phyloP scores from a whole-genome alignment of 1,140 invertebrate species.

The Drosophila cardini region DNA sequence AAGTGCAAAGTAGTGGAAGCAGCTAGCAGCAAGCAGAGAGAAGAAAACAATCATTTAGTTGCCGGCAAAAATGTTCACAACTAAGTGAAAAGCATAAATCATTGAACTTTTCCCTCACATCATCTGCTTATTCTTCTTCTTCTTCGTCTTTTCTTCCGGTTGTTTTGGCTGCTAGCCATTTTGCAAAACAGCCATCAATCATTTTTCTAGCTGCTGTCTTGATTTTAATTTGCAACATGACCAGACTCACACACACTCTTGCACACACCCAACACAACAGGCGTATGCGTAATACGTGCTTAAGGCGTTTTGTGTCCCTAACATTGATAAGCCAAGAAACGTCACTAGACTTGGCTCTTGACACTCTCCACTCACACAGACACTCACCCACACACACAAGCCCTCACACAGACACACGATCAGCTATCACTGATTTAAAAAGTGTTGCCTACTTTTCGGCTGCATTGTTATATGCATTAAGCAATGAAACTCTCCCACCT shows the following conservation, averaged over 20 bases:
- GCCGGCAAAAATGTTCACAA: conserved; percentile 60
- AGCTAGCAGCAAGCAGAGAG: conserved; percentile 28
- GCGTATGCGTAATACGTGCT: conserved; percentile 53
- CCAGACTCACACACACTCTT: conserved; percentile 19
- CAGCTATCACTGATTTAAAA: neutral
- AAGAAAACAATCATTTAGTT: conserved; percentile 80
- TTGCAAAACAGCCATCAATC: conserved; percentile 71
- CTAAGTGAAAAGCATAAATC: conserved; percentile 73
- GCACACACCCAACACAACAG: conserved; percentile 46
- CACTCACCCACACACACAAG: neutral
- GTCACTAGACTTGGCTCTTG: conserved; percentile 18
- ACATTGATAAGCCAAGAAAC: conserved; percentile 33
- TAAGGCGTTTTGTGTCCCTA: conserved; percentile 42
- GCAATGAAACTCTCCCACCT: conserved; percentile 38
- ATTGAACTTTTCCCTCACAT: conserved; percentile 64
- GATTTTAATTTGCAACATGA: conserved; percentile 79
- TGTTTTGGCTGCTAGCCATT: conserved; percentile 28
- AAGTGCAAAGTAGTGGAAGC: conserved; percentile 74
- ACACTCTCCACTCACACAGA: neutral
- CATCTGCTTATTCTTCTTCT: neutral
- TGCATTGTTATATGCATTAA: conserved; percentile 40
- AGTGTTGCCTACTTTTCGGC: conserved; percentile 50
- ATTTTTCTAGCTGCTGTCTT: conserved; percentile 73
- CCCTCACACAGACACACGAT: conserved; percentile 1
- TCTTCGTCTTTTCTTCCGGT: neutral